These are phyloP conservation scores for Schizopygopsis pylzovi DNA, from an alignment of 2,797 vertebrate species.

Conservation along the genomic window DNA sequence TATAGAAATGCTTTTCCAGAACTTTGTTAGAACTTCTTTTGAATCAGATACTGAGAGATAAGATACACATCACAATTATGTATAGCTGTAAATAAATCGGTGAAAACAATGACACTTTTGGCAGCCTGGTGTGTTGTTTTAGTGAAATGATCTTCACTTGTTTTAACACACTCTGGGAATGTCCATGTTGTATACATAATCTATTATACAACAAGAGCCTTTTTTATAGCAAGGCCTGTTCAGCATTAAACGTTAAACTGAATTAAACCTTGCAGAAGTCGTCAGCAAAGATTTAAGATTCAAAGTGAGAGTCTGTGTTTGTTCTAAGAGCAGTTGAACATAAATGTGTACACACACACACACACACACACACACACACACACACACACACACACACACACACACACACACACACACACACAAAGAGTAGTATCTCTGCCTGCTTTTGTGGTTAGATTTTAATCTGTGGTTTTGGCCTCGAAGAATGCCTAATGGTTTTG, in stretches of 20 bases:
- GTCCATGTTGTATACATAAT: constrained; percentile 16
- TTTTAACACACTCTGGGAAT: constrained; percentile 38
- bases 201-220: constrained; percentile 19
- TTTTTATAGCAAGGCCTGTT: constrained; percentile 36
- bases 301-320: constrained; percentile 70
- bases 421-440: constrained; percentile 58
- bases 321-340: constrained; percentile 73
- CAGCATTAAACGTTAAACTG: constrained; percentile 51
- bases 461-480: constrained; percentile 77
- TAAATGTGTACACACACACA: constrained; percentile 60
- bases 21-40: neutral
- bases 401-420: neutral
- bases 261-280: constrained; percentile 26
- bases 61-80: neutral
- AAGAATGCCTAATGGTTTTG: constrained; percentile 59
- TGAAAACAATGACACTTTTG: constrained; percentile 1
- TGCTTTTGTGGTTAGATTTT: constrained; percentile 76
- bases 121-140: constrained; percentile 18
- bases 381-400: neutral
- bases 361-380: neutral
- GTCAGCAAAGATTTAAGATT: constrained; percentile 60
- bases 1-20: neutral
- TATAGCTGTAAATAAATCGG: neutral
- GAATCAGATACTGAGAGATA: neutral
- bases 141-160: constrained; percentile 11